A percentile compares a stretch with the other conserved stretches of the same genome.
Evolutionary conservation across 2,113 vertebrate species (phyloP).

Genomic region (Myrmecobius fasciatus): DNA sequence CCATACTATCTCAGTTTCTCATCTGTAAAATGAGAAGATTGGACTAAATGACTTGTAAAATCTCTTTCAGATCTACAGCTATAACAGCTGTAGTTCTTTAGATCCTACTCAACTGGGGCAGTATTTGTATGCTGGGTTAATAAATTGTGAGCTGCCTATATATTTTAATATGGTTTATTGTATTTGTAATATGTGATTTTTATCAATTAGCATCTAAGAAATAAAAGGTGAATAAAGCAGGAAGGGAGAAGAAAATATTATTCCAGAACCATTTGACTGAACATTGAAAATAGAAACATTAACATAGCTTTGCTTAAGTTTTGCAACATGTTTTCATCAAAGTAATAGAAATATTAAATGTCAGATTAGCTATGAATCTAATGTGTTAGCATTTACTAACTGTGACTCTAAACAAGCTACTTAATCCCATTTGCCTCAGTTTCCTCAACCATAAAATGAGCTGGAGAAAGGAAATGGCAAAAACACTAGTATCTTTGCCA

Average conservation of each 20-base stretch:
- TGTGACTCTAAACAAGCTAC: neutral
- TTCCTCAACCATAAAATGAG: neutral
- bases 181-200: neutral
- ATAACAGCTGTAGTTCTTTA: neutral
- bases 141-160: neutral
- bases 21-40: neutral
- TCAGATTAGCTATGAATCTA: neutral
- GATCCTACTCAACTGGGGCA: neutral
- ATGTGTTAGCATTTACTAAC: neutral
- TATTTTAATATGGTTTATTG: neutral
- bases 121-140: neutral
- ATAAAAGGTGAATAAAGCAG: neutral
- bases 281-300: neutral
- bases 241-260: accelerated
- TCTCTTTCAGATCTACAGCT: neutral
- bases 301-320: neutral
- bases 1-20: neutral
- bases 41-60: neutral
- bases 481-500: neutral
- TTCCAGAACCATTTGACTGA: too few relatives aligned
- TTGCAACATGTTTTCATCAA: neutral
- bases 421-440: neutral
- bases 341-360: neutral
- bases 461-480: neutral
- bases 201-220: neutral